Percentiles rank a stretch among this genome's conserved stretches.
These are phyloP conservation scores for Argya squamiceps DNA, from an alignment of 2,797 vertebrate species.

Conservation along the genomic window DNA sequence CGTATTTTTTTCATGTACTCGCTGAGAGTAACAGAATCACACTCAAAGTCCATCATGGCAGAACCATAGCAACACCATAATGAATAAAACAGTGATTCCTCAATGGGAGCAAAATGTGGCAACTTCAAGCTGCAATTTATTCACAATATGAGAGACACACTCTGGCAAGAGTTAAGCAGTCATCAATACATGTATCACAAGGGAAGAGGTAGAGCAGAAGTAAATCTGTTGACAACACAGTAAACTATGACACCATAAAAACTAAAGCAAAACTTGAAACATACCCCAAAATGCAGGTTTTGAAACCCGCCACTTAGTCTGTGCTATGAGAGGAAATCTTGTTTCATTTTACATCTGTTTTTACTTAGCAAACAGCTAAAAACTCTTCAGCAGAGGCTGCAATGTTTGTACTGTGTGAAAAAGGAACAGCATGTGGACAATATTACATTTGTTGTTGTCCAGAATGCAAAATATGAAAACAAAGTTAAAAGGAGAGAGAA, in stretches of 20 bases:
- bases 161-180: constrained; percentile 38
- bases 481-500: neutral
- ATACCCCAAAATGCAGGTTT: neutral
- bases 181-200: neutral
- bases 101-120: constrained; percentile 13
- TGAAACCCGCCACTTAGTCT: neutral
- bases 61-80: neutral
- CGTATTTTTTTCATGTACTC: neutral
- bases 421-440: neutral
- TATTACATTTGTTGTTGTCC: neutral
- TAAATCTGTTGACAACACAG: constrained; percentile 3
- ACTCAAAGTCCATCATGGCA: neutral
- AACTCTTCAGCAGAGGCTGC: neutral
- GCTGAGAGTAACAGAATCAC: neutral
- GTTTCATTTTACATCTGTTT: neutral
- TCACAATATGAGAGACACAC: neutral
- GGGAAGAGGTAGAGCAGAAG: constrained; percentile 10
- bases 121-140: constrained; percentile 47
- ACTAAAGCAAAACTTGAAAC: neutral
- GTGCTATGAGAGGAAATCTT: neutral
- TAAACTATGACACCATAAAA: neutral
- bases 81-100: neutral
- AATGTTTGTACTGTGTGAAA: neutral
- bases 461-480: neutral
- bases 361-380: neutral